A percentile compares a stretch with the other conserved stretches of the same genome.
phyloP scores from a whole-genome alignment of 2,888 invertebrate genomes.

The Taenaris catops region DNA sequence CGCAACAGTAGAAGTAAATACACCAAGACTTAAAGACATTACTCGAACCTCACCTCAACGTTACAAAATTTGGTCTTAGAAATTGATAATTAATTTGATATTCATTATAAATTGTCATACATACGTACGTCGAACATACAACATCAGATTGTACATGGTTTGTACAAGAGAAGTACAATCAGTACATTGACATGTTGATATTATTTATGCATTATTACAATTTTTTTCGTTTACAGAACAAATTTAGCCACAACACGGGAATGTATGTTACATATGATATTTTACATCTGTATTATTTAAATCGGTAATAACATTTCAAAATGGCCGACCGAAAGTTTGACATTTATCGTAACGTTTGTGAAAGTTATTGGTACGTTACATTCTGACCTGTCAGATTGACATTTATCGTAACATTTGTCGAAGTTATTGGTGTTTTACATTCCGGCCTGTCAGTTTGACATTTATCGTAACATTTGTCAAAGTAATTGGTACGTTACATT shows the following conservation, averaged over 20 bases:
- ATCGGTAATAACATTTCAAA: too few relatives aligned
- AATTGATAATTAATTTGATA: conserved; percentile 36
- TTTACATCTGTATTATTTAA: too few relatives aligned
- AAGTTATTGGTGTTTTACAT: neutral
- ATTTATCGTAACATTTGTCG: conserved; percentile 1
- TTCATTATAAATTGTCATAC: conserved; percentile 34
- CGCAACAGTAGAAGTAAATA: conserved; percentile 30
- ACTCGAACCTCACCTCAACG: conserved; percentile 19
- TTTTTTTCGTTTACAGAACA: conserved; percentile 54
- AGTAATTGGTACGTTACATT: neutral
- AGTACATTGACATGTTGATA: conserved; percentile 45
- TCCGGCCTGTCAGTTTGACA: neutral
- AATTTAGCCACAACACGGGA: conserved; percentile 57
- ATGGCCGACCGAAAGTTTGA: conserved; percentile 10
- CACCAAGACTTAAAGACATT: conserved; percentile 18
- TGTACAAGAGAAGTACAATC: conserved; percentile 62
- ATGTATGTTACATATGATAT: conserved; percentile 8
- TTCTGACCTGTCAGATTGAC: too few relatives aligned
- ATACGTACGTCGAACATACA: conserved; percentile 28
- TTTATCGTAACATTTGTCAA: conserved; percentile 1
- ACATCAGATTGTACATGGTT: conserved; percentile 42
- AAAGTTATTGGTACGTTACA: neutral
- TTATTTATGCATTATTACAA: conserved; percentile 26
- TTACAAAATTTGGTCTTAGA: conserved; percentile 61
- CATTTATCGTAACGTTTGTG: conserved; percentile 2